Evolutionary conservation across 2,113 vertebrate genomes (phyloP), one percentile per base, ranked within the genome.

Genomic region (Otis tarda): DNA sequence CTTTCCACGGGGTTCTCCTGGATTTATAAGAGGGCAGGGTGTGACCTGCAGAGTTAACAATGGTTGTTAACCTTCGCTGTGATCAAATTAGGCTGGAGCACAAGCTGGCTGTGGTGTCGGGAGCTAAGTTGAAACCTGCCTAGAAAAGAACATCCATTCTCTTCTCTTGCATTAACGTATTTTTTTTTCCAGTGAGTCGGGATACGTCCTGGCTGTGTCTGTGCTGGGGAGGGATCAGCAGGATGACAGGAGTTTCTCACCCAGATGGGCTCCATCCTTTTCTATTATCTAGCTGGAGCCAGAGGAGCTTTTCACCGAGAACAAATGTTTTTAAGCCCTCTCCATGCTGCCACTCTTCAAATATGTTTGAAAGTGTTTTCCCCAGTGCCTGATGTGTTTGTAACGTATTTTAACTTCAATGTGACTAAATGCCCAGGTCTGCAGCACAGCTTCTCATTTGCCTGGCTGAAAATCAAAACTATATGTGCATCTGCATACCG

Each of bases 391-490:
- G 76, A 65, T 75, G 73, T 65, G 49, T 39, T 89, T 80, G 74
- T 76, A 87, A 74, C 12, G 0, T 49, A 69, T 83, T 95, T 89
- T 73, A 82, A 55, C 81, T 67, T 91, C 81, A 14, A 37, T 55
- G 74, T 85, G 65, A 69, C 41, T 47, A 47, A 89, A 83, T 4
- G 28, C 65, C 76, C 45, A 0, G 80, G 80, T 79, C 80, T 86
- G 77, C 74, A 79, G 90, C 94, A 30, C 25, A 49, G 61, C 83
- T 61, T 53, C 65, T 73, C 24, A 0, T 86, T 82, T 69, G 92
- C 61, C 81, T 90, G 85, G 95, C 93, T 94, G 67, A 45, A 91
- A 94, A 93, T 83, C 89, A 91, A 79, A 79, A 30, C 89, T 84
- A 1, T 50, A 9, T 21, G n/a, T 89, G 83, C 18, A 31, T 93